Evolutionary conservation across 2,113 vertebrate species (phyloP).

Genomic region (Lonchura striata): DNA sequence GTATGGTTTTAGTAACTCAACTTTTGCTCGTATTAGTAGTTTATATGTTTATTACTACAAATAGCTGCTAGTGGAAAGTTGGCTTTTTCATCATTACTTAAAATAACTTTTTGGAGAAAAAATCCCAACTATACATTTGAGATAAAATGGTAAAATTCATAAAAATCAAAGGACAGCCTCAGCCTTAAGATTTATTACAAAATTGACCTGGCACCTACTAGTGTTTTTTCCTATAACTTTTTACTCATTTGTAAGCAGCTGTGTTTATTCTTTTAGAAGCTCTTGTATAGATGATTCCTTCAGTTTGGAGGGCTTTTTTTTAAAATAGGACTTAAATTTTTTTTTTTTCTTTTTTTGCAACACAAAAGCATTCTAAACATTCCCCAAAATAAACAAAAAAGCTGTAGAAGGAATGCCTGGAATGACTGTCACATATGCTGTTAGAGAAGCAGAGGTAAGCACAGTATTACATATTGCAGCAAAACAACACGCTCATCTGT

Average conservation of each 20-base stretch:
- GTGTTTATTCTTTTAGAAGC: neutral
- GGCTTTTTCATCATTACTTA: neutral
- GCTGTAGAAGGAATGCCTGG: conserved; percentile 23
- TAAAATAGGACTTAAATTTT: neutral
- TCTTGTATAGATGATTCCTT: neutral
- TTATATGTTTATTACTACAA: neutral
- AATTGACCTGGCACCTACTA: neutral
- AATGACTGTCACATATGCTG: conserved; percentile 17
- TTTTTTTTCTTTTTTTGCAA: neutral
- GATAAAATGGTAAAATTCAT: neutral
- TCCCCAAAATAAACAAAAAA: conserved; percentile 34
- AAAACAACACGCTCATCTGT: neutral
- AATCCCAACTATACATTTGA: neutral
- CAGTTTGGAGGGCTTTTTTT: neutral
- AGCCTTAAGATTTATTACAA: neutral
- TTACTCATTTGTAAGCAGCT: neutral
- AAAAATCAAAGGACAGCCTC: neutral
- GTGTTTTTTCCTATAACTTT: neutral
- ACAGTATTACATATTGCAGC: neutral
- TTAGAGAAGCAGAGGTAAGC: neutral
- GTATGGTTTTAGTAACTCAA: neutral
- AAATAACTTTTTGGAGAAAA: neutral
- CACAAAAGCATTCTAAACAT: neutral
- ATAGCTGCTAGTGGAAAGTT: neutral
- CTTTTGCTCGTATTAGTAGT: neutral